Conservation (phyloP, 1,140 invertebrate species). For the Euura saliciscinereae region DNA sequence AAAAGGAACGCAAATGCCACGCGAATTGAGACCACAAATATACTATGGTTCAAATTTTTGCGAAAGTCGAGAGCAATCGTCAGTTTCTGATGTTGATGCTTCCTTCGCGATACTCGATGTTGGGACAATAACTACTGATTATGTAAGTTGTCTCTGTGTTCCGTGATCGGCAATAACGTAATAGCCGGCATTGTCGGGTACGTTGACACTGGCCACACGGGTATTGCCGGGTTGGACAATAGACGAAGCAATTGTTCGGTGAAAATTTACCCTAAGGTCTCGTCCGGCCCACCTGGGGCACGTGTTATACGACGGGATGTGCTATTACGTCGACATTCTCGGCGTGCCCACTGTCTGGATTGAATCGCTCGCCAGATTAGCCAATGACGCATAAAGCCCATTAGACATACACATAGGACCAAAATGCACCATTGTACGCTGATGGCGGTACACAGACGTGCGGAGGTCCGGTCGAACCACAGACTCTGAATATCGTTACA, state of each 20-base stretch:
- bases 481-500: too few species aligned
- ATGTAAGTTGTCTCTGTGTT: not conserved
- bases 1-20: too few species aligned
- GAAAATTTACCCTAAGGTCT: not conserved
- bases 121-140: too few species aligned
- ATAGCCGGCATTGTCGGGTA: not conserved
- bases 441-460: too few species aligned
- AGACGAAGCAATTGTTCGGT: not conserved
- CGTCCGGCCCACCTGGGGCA: not conserved
- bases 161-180: not conserved
- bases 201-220: not conserved
- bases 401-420: conserved; percentile 14
- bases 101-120: too few species aligned
- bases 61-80: too few species aligned
- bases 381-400: conserved; percentile 58
- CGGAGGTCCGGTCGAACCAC: too few species aligned
- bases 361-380: conserved; percentile 60
- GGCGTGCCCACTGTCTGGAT: conserved; percentile 55
- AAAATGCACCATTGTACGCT: too few species aligned
- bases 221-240: not conserved
- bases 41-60: too few species aligned
- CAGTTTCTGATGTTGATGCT: too few species aligned
- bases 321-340: conserved; percentile 60
- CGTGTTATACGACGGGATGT: conserved; percentile 37
- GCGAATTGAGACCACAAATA: too few species aligned